These are phyloP conservation scores for Brachionus paranguensis DNA, from an alignment of 1,140 invertebrate species.

Conservation along the genomic window DNA sequence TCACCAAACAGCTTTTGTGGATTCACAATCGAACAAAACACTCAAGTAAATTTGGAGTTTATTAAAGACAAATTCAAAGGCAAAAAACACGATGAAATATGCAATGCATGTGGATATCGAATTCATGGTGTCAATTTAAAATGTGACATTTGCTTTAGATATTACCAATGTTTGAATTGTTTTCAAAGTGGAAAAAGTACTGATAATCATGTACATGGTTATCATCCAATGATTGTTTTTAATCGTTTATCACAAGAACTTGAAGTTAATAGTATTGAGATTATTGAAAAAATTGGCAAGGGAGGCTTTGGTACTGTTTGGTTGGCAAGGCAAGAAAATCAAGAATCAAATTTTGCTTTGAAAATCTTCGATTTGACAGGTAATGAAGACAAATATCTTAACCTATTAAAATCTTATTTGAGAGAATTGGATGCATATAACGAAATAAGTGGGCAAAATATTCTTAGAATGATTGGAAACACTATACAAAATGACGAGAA, in stretches of 20 bases:
- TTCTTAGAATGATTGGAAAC: neutral
- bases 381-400: neutral
- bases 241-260: neutral
- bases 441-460: neutral
- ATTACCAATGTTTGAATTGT: neutral
- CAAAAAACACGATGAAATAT: neutral
- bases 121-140: neutral
- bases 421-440: slow-evolving; percentile 9
- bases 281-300: too few species aligned
- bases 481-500: neutral
- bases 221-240: neutral
- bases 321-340: too few species aligned
- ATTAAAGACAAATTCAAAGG: neutral
- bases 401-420: neutral
- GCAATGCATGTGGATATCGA: neutral
- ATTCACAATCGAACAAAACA: neutral
- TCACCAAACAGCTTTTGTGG: neutral
- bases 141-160: neutral
- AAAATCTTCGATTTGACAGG: neutral
- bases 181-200: neutral
- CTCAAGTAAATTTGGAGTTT: neutral
- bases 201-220: neutral
- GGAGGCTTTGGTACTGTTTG: neutral
- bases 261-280: too few species aligned
- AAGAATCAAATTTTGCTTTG: too few species aligned